Base-by-base conservation (phyloP, 2,888 invertebrate genomes). In the Noctuana brunneofusca region DNA sequence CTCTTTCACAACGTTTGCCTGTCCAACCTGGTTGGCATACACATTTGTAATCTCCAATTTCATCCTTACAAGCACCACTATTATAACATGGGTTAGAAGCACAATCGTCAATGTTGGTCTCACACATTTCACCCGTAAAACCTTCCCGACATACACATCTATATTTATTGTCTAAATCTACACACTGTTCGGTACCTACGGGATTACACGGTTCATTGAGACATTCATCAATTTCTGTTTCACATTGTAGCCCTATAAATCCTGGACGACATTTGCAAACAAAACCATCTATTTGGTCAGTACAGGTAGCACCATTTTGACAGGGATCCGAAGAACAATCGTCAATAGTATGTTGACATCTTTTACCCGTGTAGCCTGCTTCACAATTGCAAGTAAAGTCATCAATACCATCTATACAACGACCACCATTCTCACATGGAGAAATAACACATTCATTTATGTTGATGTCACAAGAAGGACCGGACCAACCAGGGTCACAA, bases 401-500 rank as follows among this genome's bases (percentile, higher is more conserved):
- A 73, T 97, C 94, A 3, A 97, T 94, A 65, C 95, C 92, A 78
- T 99, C 99, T 27, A 96, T 94, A 81, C 99, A 99, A 69, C 96
- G 95, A 0, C 98, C 99, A 35, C 96, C 96, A 82, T 99, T 98
- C 72, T 95, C 94, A 77, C 99, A 99, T 0, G 99, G 98, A 67
- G 95, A 95, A 60, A 94, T 93, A 0, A 95, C 93, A 79, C 99
- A 99, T 78, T 98, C 97, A 77, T 99, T 97, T 50, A 97, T 95
- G 75, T 98, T 98, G 2, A 95, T 93, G 73, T 98, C 98, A 78
- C 99, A 99, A 43, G 95, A 93, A 4, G 94, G 89, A 48, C 96
- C 98, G 11, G 94, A 94, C 97, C 98, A 99, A 63, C 99, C 99
- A 0, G 96, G 96, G 76, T 97, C 94, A 79, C 99, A 99, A 55